These are phyloP conservation scores for Ochotona curzoniae DNA, from an alignment of 2,113 vertebrate genomes.

Conservation along the genomic window DNA sequence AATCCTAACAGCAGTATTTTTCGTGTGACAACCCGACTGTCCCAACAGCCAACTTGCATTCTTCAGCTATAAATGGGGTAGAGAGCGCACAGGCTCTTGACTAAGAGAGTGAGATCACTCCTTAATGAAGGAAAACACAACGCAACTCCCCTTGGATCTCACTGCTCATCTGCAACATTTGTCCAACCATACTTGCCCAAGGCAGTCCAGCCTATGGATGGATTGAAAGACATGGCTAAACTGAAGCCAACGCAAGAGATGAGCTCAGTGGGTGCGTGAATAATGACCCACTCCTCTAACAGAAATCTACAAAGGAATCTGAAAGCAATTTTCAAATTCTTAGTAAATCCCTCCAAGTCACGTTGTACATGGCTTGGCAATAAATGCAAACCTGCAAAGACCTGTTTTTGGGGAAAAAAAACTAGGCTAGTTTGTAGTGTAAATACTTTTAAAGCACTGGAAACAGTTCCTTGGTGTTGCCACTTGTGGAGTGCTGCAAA, in stretches of 20 bases:
- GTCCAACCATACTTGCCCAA: neutral
- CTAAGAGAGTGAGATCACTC: neutral
- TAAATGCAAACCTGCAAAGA: conserved; percentile 35
- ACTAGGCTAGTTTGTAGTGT: conserved; percentile 70
- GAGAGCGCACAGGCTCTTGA: neutral
- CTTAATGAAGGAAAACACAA: neutral
- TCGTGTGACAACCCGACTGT: neutral
- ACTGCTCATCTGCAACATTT: conserved; percentile 1
- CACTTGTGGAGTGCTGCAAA: conserved; percentile 59
- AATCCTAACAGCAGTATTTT: neutral
- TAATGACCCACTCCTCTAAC: neutral
- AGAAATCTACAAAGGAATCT: conserved; percentile 41
- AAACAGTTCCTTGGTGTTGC: conserved; percentile 72
- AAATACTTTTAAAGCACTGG: conserved; percentile 71
- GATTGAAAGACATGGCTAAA: neutral
- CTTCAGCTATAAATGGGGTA: neutral
- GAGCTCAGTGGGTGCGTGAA: neutral
- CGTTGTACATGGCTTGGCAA: conserved; percentile 68
- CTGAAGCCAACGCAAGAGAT: neutral
- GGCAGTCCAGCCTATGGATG: neutral
- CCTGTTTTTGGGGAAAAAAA: conserved; percentile 73
- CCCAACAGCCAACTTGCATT: neutral
- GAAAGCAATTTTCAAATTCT: conserved; percentile 47
- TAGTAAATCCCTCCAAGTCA: conserved; percentile 11
- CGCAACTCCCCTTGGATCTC: neutral